phyloP scores from a whole-genome alignment of 53 echinoderm and acorn worm species.

The Stichopus horrens region DNA sequence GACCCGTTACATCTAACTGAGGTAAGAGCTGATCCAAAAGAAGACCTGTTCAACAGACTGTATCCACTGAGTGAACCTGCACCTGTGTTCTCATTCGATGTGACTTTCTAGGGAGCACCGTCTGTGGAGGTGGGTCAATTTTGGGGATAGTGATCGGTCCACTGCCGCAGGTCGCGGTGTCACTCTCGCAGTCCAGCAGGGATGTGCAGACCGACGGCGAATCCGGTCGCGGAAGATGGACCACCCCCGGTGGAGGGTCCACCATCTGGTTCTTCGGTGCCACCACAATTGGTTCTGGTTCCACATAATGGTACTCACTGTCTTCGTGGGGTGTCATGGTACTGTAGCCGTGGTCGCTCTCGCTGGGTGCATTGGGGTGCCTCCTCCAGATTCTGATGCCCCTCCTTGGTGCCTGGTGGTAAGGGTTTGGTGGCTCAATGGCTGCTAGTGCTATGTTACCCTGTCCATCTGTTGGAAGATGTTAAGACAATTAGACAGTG shows the following conservation, averaged over 20 bases:
- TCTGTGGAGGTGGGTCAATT: slow-evolving; percentile 93
- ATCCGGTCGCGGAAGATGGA: slow-evolving; percentile 25
- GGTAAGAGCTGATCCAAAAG: not conserved
- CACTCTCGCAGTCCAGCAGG: slow-evolving; percentile 48
- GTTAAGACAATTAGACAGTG: not conserved
- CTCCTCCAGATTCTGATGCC: slow-evolving; percentile 92
- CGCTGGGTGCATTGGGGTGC: slow-evolving; percentile 80
- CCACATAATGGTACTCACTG: slow-evolving; percentile 95
- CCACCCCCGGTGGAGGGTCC: slow-evolving; percentile 65
- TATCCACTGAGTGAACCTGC: slow-evolving; percentile 93
- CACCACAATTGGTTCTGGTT: slow-evolving; percentile 86
- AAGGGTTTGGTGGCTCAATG: slow-evolving; percentile 88
- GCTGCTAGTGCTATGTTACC: slow-evolving; percentile 94
- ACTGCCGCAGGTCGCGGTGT: slow-evolving; percentile 43
- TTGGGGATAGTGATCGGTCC: slow-evolving; percentile 67
- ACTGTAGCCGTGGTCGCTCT: slow-evolving; percentile 99
- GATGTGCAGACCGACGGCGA: slow-evolving; percentile 25
- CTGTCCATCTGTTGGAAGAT: slow-evolving; percentile 66
- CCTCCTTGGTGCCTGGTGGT: slow-evolving; percentile 88
- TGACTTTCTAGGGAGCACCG: slow-evolving; percentile 79
- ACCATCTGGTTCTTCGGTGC: slow-evolving; percentile 68
- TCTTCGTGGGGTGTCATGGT: slow-evolving; percentile 99
- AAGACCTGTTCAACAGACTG: slow-evolving; percentile 57
- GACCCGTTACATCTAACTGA: not conserved
- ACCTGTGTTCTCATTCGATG: slow-evolving; percentile 72